Conservation (phyloP, 2,113 vertebrate genomes). For the Mesocricetus auratus region DNA sequence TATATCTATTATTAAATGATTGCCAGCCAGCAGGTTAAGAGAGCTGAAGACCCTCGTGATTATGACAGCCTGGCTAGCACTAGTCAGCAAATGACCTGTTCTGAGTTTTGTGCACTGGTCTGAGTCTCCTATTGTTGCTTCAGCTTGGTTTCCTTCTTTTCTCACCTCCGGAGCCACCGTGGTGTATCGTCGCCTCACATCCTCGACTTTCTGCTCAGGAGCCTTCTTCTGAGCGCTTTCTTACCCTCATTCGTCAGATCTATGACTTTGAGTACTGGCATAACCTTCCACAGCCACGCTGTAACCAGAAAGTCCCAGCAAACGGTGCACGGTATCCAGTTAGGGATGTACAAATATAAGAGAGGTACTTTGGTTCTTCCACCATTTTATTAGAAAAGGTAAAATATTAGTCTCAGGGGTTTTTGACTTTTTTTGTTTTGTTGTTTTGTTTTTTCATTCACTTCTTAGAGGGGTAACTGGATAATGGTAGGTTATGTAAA, state of each 20-base stretch:
- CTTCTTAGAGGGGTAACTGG: conserved; percentile 27
- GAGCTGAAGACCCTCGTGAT: neutral
- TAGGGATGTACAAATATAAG: neutral
- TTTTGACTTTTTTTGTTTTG: neutral
- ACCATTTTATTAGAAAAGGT: neutral
- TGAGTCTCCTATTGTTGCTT: neutral
- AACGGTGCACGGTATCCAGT: neutral
- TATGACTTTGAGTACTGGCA: neutral
- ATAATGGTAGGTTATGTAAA: neutral
- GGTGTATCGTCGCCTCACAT: neutral
- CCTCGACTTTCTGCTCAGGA: neutral
- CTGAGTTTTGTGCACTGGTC: neutral
- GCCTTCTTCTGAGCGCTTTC: neutral
- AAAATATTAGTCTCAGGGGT: neutral
- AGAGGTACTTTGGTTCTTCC: neutral
- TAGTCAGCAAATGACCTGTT: neutral
- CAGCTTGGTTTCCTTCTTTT: neutral
- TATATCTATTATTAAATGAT: neutral
- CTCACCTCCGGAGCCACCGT: neutral
- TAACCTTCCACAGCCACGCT: neutral
- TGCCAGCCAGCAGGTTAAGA: neutral
- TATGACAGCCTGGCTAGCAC: neutral
- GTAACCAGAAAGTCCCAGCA: neutral
- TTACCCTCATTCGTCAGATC: neutral
- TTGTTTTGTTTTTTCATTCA: neutral